Percentiles rank a stretch among this genome's conserved stretches.
phyloP scores from a whole-genome alignment of 1,140 invertebrate genomes.

The Drosophila teissieri region DNA sequence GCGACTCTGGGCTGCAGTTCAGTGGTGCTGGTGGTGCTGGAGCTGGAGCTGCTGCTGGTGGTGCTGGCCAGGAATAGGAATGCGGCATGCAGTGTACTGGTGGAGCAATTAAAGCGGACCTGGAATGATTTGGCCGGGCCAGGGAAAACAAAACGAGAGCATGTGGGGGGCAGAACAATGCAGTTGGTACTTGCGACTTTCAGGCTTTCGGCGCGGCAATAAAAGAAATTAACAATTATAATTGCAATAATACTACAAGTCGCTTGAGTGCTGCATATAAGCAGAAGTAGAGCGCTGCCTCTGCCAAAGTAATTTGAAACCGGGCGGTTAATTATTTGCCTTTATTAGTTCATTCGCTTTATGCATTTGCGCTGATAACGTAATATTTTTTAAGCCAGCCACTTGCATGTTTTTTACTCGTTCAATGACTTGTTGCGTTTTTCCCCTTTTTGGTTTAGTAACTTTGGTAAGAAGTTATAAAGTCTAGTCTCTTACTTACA shows the following conservation, averaged over 20 bases:
- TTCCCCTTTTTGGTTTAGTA: no score
- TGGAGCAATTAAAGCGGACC: conserved; percentile 61
- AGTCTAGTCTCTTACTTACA: not conserved
- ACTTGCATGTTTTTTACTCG: conserved; percentile 22
- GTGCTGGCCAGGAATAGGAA: conserved; percentile 33
- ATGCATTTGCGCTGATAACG: conserved; percentile 6
- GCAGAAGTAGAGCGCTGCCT: conserved; percentile 5
- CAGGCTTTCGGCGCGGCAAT: conserved; percentile 12
- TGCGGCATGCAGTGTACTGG: conserved; percentile 40
- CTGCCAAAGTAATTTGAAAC: conserved; percentile 17
- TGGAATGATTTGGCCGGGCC: conserved; percentile 55
- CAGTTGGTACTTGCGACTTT: not conserved
- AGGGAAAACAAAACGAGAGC: conserved; percentile 9
- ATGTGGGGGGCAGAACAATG: conserved; percentile 42
- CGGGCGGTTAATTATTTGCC: conserved; percentile 10
- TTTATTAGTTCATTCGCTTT: conserved; percentile 18
- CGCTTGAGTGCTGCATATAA: not conserved
- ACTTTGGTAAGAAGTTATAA: not conserved
- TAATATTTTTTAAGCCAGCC: conserved; percentile 19
- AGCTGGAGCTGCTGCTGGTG: no score
- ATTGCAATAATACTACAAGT: conserved; percentile 35
- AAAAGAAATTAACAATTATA: conserved; percentile 43
- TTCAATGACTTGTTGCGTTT: not conserved
- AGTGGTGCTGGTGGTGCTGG: no score
- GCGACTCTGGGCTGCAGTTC: conserved; percentile 18